These are phyloP conservation scores for Epizoanthus scotinus DNA, from an alignment of 92 coral and sea anemone genomes.

Conservation along the genomic window DNA sequence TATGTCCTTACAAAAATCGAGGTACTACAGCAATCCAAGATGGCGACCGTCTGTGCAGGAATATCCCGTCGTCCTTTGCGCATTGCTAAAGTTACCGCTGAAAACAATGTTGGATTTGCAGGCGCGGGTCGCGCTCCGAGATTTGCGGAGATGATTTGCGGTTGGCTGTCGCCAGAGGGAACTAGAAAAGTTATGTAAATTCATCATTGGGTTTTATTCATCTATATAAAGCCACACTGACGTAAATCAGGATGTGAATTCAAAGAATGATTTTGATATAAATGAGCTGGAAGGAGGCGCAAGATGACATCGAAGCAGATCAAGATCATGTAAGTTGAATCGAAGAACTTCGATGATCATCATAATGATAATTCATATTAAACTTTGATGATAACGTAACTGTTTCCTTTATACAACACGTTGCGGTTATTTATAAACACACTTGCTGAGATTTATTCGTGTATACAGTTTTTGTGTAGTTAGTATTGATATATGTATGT, in stretches of 20 bases:
- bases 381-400: no score
- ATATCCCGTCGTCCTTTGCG: constrained; percentile 61
- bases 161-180: neutral
- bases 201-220: neutral
- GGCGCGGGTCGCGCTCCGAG: constrained; percentile 1
- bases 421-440: neutral
- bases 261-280: neutral
- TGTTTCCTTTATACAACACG: neutral
- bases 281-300: constrained; percentile 13
- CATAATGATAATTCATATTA: no score
- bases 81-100: constrained; percentile 6
- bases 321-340: neutral
- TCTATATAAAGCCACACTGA: neutral
- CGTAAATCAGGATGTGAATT: neutral
- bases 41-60: constrained; percentile 66
- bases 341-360: no score
- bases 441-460: constrained; percentile 6
- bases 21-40: constrained; percentile 52
- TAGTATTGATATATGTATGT: neutral
- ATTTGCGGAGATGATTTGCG: no score
- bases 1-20: neutral
- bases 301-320: constrained; percentile 11
- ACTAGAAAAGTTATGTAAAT: no score
- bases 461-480: neutral
- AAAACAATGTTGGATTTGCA: neutral